Evolutionary conservation across 2,113 vertebrate genomes (phyloP).

Genomic region (Siniperca knerii): DNA sequence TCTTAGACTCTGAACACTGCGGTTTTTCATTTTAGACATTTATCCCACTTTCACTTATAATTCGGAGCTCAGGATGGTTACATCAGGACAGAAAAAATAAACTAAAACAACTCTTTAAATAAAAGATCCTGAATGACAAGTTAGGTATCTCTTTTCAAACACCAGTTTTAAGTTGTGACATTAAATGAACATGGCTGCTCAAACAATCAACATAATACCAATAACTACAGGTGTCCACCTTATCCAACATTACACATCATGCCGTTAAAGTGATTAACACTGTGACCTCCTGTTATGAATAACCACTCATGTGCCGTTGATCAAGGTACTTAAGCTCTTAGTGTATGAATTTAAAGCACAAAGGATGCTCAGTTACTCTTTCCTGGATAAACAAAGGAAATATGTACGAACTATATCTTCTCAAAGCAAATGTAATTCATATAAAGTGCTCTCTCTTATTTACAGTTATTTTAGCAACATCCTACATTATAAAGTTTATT

Average conservation of each 20-base stretch:
- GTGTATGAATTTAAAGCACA: constrained; percentile 6
- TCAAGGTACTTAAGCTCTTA: not conserved
- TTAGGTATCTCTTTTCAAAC: not conserved
- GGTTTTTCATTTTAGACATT: not conserved
- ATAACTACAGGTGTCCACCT: not conserved
- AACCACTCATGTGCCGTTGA: constrained; percentile 5
- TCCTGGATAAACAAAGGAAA: not conserved
- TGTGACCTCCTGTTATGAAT: not conserved
- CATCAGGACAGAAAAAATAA: not conserved
- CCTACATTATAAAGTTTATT: not conserved
- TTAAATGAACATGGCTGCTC: not conserved
- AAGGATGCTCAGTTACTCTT: not conserved
- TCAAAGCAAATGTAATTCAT: not conserved
- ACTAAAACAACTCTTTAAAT: not conserved
- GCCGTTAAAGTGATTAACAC: not conserved
- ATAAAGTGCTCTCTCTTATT: not conserved
- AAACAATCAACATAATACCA: not conserved
- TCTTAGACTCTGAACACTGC: not conserved
- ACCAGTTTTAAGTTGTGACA: not conserved
- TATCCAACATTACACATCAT: not conserved
- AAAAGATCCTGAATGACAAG: not conserved
- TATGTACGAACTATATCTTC: not conserved
- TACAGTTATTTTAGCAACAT: not conserved
- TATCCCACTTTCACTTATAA: not conserved
- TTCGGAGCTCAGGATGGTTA: not conserved